Percentiles rank a stretch among this genome's conserved stretches.
These are phyloP conservation scores for Paramacrobiotus metropolitanus DNA, from an alignment of 1,140 invertebrate genomes.

Conservation along the genomic window DNA sequence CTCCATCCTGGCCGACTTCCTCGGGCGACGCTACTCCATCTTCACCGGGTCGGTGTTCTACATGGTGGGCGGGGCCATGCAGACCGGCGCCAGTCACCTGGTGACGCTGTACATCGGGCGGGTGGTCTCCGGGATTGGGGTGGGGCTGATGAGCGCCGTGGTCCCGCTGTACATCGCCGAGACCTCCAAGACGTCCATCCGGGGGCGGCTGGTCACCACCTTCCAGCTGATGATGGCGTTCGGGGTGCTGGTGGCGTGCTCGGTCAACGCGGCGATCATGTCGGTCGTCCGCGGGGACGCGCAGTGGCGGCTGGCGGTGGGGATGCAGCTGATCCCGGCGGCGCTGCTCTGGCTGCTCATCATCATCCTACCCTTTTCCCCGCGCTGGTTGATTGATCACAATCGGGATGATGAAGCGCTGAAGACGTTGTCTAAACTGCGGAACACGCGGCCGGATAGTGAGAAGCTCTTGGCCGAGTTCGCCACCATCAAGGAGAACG, in stretches of 20 bases:
- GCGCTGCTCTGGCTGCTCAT: conserved; percentile 34
- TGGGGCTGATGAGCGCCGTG: conserved; percentile 37
- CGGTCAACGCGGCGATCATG: not conserved
- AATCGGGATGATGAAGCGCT: conserved; percentile 21
- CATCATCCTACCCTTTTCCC: conserved; percentile 35
- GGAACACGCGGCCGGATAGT: conserved; percentile 13
- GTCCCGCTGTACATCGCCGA: conserved; percentile 38
- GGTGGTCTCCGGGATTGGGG: conserved; percentile 32
- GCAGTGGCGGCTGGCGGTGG: not conserved
- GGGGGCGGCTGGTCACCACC: conserved; percentile 29
- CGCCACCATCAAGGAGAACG: too few relatives aligned
- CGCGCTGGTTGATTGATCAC: conserved; percentile 30
- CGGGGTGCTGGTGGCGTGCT: not conserved
- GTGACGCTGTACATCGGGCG: conserved; percentile 29
- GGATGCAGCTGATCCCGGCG: conserved; percentile 24
- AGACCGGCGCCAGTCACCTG: conserved; percentile 28
- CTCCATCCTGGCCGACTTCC: conserved; percentile 20
- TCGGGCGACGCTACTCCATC: too few relatives aligned
- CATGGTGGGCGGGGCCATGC: conserved; percentile 29
- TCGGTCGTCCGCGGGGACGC: not conserved
- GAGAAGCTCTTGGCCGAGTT: too few relatives aligned
- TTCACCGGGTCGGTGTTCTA: conserved; percentile 31
- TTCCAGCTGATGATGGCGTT: not conserved
- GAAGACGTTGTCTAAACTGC: conserved; percentile 23
- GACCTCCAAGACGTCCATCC: conserved; percentile 27